phyloP scores from a whole-genome alignment of 2,113 vertebrate genomes.

The Sciurus niger region DNA sequence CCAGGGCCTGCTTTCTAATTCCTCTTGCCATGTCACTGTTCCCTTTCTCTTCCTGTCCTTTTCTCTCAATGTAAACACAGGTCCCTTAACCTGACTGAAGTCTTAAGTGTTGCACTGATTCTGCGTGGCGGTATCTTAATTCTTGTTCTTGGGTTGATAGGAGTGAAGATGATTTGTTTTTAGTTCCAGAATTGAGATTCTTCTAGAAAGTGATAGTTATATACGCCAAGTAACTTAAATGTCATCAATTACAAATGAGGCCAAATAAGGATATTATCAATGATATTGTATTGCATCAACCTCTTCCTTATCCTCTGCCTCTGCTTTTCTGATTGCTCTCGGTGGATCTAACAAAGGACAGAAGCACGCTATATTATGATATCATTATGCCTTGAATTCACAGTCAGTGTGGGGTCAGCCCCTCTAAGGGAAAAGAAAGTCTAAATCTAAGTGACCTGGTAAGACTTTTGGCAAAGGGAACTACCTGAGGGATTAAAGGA shows the following conservation, averaged over 20 bases:
- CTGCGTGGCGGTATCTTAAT: background rate
- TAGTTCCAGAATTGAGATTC: background rate
- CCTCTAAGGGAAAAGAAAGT: background rate
- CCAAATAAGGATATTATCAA: background rate
- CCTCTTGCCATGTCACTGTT: fast-evolving
- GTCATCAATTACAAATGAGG: slow-evolving; percentile 24
- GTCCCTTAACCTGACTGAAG: background rate
- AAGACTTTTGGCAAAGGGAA: background rate
- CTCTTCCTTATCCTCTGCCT: background rate
- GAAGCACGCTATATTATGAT: too few relatives aligned
- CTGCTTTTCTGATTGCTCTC: background rate
- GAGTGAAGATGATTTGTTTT: background rate
- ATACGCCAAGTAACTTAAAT: background rate
- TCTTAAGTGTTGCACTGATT: background rate
- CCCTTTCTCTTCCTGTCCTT: background rate
- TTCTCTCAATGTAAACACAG: background rate
- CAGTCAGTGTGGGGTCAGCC: background rate
- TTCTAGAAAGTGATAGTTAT: background rate
- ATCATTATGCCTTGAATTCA: background rate
- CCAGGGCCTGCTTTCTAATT: background rate
- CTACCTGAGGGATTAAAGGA: background rate
- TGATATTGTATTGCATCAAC: background rate
- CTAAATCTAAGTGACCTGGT: background rate
- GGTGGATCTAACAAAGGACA: background rate
- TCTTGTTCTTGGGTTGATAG: background rate